A percentile compares a stretch with the other conserved stretches of the same genome.
phyloP scores from a whole-genome alignment of 2,888 invertebrate genomes.

The Sceliomorpha sp. region DNA sequence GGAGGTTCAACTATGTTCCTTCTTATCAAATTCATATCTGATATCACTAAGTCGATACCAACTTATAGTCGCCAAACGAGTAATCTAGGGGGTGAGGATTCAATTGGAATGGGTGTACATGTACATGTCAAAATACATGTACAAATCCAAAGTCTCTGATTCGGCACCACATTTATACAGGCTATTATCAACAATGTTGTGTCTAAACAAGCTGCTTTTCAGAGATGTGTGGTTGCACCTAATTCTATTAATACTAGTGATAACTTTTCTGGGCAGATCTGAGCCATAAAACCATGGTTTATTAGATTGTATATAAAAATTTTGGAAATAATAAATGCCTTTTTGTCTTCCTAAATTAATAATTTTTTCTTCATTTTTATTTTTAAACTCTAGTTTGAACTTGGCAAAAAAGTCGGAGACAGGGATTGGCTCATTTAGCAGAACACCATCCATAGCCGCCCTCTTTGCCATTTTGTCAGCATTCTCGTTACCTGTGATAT shows the following conservation, averaged over 20 bases:
- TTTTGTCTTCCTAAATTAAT: conserved; percentile 1
- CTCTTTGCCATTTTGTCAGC: conserved; percentile 19
- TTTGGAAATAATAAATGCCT: conserved; percentile 15
- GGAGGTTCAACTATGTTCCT: no score
- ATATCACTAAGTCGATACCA: no score
- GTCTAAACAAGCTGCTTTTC: neutral
- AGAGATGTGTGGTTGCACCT: conserved; percentile 10
- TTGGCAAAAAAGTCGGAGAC: conserved; percentile 11
- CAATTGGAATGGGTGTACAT: no score
- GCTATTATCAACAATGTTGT: conserved; percentile 8
- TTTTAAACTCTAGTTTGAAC: conserved; percentile 3
- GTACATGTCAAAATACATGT: conserved; percentile 18
- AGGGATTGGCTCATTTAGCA: conserved; percentile 11
- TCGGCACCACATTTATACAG: conserved; percentile 1
- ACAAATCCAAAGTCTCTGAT: conserved; percentile 6
- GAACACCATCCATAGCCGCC: conserved; percentile 5
- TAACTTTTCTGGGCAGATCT: conserved; percentile 81
- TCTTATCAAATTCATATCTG: no score
- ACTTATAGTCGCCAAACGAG: no score
- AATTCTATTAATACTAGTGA: conserved; percentile 12
- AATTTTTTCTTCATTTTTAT: conserved; percentile 6
- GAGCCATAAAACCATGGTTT: conserved; percentile 13
- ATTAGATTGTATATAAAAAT: conserved; percentile 5
- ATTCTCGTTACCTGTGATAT: conserved; percentile 22
- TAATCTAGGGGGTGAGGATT: no score